A percentile compares a stretch with the other conserved stretches of the same genome.
These are phyloP conservation scores for Ypsolopha scabrella DNA, from an alignment of 2,888 invertebrate species.

Conservation along the genomic window DNA sequence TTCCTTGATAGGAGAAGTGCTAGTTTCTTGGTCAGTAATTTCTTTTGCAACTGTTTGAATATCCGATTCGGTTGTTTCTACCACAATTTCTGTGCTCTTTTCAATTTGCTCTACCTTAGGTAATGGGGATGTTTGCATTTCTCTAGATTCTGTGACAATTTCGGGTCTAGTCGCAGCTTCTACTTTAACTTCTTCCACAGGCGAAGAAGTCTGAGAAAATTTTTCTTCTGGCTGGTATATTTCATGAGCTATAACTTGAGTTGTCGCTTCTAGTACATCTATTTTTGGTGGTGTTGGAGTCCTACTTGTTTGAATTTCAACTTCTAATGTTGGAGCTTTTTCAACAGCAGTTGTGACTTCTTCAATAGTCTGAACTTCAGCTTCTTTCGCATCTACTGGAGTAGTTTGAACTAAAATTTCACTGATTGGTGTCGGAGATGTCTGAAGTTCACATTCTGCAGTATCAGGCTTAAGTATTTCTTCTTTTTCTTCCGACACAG, in stretches of 20 bases:
- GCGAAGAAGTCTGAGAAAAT: constrained; percentile 61
- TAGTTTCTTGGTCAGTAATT: constrained; percentile 44
- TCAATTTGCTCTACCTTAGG: constrained; percentile 37
- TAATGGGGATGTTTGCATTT: constrained; percentile 68
- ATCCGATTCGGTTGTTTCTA: constrained; percentile 48
- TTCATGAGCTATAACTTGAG: constrained; percentile 62
- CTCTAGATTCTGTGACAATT: constrained; percentile 53
- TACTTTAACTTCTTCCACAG: constrained; percentile 25
- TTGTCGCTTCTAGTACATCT: constrained; percentile 60
- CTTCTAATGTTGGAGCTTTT: constrained; percentile 43
- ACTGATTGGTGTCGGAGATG: constrained; percentile 57
- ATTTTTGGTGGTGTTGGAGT: constrained; percentile 41
- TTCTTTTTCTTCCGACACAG: constrained; percentile 39
- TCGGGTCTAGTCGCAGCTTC: constrained; percentile 35
- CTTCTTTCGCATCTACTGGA: constrained; percentile 53
- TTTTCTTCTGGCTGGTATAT: constrained; percentile 48
- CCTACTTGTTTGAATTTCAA: constrained; percentile 54
- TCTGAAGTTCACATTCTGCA: constrained; percentile 58
- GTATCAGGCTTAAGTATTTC: constrained; percentile 34
- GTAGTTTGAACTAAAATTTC: constrained; percentile 74
- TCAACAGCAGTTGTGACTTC: constrained; percentile 34
- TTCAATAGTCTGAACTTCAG: constrained; percentile 49
- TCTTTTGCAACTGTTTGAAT: constrained; percentile 46
- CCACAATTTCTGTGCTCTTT: constrained; percentile 44
- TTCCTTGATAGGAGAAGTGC: constrained; percentile 40